phyloP scores from a whole-genome alignment of 1,140 invertebrate genomes.

The Psix sp. region DNA sequence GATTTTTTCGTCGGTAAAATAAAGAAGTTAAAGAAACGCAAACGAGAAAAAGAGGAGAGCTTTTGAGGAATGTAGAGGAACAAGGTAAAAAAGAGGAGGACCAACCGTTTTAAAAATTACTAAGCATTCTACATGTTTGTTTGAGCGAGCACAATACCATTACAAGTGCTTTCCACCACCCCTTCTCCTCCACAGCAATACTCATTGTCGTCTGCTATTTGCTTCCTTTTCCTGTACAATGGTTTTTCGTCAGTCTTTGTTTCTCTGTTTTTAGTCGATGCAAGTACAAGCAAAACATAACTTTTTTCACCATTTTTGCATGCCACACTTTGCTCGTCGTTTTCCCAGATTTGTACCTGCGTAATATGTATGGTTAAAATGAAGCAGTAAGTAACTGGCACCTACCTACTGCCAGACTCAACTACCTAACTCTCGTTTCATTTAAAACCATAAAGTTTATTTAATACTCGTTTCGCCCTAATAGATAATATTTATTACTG shows the following conservation, averaged over 20 bases:
- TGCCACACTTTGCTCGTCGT: constrained; percentile 45
- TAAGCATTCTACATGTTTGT: constrained; percentile 67
- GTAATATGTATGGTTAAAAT: constrained; percentile 52
- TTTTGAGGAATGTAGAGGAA: constrained; percentile 36
- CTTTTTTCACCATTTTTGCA: constrained; percentile 50
- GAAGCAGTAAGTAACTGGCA: constrained; percentile 53
- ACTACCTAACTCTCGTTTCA: constrained; percentile 42
- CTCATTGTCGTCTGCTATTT: constrained; percentile 50
- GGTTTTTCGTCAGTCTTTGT: constrained; percentile 20
- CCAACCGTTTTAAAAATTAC: constrained; percentile 63
- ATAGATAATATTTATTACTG: constrained; percentile 51
- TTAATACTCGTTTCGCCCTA: constrained; percentile 56
- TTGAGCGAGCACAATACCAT: constrained; percentile 67
- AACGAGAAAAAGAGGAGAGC: constrained; percentile 39
- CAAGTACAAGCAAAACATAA: constrained; percentile 52
- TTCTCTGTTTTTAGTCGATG: constrained; percentile 46
- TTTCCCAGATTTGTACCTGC: constrained; percentile 53
- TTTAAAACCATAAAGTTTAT: constrained; percentile 59
- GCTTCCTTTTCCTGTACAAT: constrained; percentile 16
- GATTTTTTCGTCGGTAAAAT: constrained; percentile 57
- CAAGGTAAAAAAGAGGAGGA: constrained; percentile 49
- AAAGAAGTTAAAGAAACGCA: constrained; percentile 28
- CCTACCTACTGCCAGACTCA: constrained; percentile 33
- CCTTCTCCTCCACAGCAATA: constrained; percentile 35
- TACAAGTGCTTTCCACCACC: constrained; percentile 62